phyloP scores from a whole-genome alignment of 2,888 invertebrate genomes.

The Philhelius pedissequus region DNA sequence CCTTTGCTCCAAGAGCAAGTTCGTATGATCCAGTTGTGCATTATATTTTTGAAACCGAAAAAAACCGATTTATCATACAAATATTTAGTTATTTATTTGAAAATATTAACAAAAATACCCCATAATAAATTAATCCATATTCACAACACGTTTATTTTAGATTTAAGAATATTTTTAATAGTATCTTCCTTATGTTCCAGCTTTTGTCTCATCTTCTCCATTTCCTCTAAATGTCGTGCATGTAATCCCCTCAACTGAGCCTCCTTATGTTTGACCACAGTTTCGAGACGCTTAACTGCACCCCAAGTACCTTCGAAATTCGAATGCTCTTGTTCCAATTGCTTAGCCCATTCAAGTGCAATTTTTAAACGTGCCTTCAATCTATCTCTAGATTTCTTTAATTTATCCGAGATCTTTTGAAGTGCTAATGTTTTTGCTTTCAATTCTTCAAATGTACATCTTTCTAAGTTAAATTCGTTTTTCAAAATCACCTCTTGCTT shows the following conservation, averaged over 20 bases:
- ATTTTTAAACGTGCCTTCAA: slow-evolving; percentile 76
- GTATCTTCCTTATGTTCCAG: slow-evolving; percentile 78
- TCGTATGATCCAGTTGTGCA: no score
- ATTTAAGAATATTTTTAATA: slow-evolving; percentile 75
- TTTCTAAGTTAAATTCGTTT: slow-evolving; percentile 70
- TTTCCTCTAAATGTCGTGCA: slow-evolving; percentile 74
- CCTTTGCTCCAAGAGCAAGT: no score
- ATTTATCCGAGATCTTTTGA: slow-evolving; percentile 73
- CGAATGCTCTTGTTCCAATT: slow-evolving; percentile 75
- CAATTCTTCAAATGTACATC: slow-evolving; percentile 69
- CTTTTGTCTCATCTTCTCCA: slow-evolving; percentile 75
- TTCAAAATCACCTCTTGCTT: slow-evolving; percentile 70
- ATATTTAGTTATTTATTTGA: background rate
- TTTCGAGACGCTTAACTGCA: slow-evolving; percentile 76
- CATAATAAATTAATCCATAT: background rate
- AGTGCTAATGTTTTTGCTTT: slow-evolving; percentile 70
- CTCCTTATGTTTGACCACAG: slow-evolving; percentile 77
- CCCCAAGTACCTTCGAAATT: slow-evolving; percentile 76
- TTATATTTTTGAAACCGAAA: no score
- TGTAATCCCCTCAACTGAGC: slow-evolving; percentile 77
- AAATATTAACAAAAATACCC: background rate
- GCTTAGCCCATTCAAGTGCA: slow-evolving; percentile 77
- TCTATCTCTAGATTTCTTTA: slow-evolving; percentile 76
- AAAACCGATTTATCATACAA: background rate
- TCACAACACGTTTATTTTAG: slow-evolving; percentile 60